Conservation (phyloP, 2,888 invertebrate species). For the Pterobdella sp. region DNA sequence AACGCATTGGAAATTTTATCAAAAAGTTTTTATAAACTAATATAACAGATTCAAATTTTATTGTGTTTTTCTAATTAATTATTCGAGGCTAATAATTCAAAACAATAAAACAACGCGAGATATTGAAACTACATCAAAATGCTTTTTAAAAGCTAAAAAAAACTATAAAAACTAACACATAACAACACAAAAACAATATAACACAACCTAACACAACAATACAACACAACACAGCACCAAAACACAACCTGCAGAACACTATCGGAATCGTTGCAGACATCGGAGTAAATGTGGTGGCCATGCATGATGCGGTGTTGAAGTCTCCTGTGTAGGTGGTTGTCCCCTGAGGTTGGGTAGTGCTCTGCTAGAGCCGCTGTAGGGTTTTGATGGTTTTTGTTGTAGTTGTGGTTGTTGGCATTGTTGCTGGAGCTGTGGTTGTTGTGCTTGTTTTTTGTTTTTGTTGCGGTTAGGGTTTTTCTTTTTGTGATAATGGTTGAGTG, state of each 20-base stretch:
- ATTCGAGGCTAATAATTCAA: neutral
- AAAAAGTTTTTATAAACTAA: neutral
- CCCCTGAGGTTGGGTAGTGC: constrained; percentile 14
- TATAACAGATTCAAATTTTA: neutral
- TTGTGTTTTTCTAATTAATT: neutral
- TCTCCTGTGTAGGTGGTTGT: constrained; percentile 42
- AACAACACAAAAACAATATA: no score
- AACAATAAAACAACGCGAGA: no score
- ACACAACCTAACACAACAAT: neutral
- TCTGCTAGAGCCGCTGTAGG: constrained; percentile 20
- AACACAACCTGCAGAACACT: constrained; percentile 47
- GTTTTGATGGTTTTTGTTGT: neutral
- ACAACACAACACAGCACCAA: neutral
- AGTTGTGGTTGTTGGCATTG: neutral
- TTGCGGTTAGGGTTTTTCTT: no score
- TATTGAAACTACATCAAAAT: no score
- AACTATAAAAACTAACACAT: no score
- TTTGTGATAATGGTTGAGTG: no score
- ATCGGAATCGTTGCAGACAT: constrained; percentile 49
- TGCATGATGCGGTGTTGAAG: constrained; percentile 46
- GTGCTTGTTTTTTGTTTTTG: no score
- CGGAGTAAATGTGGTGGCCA: constrained; percentile 47
- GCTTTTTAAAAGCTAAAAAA: no score
- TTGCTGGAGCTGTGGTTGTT: neutral
- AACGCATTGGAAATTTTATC: neutral